Evolutionary conservation across 1,140 invertebrate species (phyloP).

Genomic region (Trachelipus rathkii): DNA sequence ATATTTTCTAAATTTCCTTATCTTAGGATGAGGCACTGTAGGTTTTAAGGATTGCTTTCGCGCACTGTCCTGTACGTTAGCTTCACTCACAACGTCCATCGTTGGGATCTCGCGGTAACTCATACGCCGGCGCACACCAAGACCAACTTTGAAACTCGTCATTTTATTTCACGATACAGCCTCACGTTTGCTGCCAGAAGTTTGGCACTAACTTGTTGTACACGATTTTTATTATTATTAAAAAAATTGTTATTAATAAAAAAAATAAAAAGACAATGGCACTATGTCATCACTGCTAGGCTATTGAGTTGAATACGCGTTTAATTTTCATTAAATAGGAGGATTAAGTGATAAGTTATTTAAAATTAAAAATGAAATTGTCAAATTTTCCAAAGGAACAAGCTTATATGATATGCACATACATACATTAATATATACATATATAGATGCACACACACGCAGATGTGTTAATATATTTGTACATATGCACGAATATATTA

Average conservation of each 20-base stretch:
- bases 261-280: background rate
- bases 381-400: too few species aligned
- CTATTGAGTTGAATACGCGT: background rate
- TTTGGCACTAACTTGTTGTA: constrained; percentile 2
- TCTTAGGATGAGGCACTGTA: constrained; percentile 33
- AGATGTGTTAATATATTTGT: too few species aligned
- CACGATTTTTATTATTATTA: background rate
- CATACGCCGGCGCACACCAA: constrained; percentile 42
- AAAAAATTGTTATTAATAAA: too few species aligned
- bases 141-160: constrained; percentile 43
- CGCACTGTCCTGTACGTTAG: constrained; percentile 26
- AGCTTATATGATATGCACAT: too few species aligned
- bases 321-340: background rate
- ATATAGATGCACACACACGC: too few species aligned
- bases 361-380: too few species aligned
- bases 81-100: constrained; percentile 34
- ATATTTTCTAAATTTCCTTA: constrained; percentile 43
- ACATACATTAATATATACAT: too few species aligned
- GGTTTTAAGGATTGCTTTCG: constrained; percentile 41
- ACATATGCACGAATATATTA: too few species aligned
- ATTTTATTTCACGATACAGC: constrained; percentile 25
- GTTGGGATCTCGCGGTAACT: constrained; percentile 38
- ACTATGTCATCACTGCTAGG: background rate
- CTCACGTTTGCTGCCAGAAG: background rate
- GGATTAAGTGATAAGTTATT: too few species aligned